Conservation (phyloP, 2,888 invertebrate genomes). For the Machimus atricapillus region DNA sequence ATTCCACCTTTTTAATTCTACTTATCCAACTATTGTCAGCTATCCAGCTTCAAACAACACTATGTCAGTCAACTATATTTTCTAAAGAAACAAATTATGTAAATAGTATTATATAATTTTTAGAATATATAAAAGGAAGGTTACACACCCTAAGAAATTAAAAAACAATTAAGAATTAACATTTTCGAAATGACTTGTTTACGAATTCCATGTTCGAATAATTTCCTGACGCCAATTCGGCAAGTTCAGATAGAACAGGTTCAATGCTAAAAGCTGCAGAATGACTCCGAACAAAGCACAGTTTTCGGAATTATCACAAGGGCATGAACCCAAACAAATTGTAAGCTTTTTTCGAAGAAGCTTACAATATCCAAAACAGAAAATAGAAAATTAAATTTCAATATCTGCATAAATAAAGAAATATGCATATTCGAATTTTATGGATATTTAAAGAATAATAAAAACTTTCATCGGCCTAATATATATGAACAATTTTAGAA, state of each 20-base stretch:
- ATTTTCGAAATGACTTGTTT: background rate
- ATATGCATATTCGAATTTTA: too few species aligned
- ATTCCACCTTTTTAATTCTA: background rate
- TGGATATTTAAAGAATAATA: too few species aligned
- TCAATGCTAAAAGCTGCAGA: background rate
- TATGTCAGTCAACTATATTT: background rate
- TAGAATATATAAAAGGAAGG: background rate
- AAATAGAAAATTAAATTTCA: too few species aligned
- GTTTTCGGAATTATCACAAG: background rate
- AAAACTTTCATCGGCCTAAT: too few species aligned
- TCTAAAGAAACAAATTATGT: too few species aligned
- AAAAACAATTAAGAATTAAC: background rate
- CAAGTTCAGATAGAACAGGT: background rate
- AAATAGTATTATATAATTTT: background rate
- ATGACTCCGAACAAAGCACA: background rate
- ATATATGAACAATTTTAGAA: too few species aligned
- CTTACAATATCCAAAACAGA: background rate
- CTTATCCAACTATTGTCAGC: too few species aligned
- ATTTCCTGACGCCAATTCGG: background rate
- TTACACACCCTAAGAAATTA: background rate
- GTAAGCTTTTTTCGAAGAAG: background rate
- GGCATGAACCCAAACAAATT: background rate
- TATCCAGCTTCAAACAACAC: background rate
- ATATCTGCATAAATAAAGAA: too few species aligned
- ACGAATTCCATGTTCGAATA: background rate